Evolutionary conservation across 2,888 invertebrate species (phyloP).

Genomic region (Sthenelais limicola): DNA sequence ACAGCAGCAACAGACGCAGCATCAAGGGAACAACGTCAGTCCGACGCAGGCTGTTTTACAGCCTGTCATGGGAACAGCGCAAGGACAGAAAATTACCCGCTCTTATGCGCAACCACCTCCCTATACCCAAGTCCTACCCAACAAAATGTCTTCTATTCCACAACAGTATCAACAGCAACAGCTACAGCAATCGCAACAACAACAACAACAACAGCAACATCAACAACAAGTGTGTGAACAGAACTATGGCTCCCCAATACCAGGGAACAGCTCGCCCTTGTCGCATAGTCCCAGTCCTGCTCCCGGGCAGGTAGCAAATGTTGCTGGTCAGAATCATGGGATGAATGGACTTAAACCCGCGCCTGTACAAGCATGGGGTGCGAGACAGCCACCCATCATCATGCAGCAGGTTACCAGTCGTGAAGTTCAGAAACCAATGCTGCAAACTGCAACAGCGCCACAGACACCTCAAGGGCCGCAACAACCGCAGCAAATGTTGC

Average conservation of each 20-base stretch:
- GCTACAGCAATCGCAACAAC: neutral
- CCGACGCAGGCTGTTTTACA: conserved; percentile 6
- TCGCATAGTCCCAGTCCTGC: conserved; percentile 52
- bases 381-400: conserved; percentile 91
- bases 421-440: conserved; percentile 91
- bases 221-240: neutral
- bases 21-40: too few species aligned
- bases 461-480: conserved; percentile 74
- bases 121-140: conserved; percentile 35
- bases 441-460: conserved; percentile 96
- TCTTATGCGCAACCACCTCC: conserved; percentile 32
- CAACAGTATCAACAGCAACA: conserved; percentile 21
- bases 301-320: conserved; percentile 16
- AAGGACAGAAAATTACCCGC: conserved; percentile 16
- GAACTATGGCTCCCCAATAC: conserved; percentile 4
- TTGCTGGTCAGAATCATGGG: neutral
- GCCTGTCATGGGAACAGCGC: conserved; percentile 7
- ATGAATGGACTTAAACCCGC: conserved; percentile 72
- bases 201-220: conserved; percentile 23
- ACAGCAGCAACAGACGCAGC: conserved; percentile 24
- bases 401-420: conserved; percentile 98
- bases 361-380: conserved; percentile 87
- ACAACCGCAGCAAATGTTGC: conserved; percentile 36
- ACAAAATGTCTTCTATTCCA: conserved; percentile 19
- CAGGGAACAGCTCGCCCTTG: conserved; percentile 45